Conservation (phyloP, 2,113 vertebrate genomes). For the Nibea albiflora region DNA sequence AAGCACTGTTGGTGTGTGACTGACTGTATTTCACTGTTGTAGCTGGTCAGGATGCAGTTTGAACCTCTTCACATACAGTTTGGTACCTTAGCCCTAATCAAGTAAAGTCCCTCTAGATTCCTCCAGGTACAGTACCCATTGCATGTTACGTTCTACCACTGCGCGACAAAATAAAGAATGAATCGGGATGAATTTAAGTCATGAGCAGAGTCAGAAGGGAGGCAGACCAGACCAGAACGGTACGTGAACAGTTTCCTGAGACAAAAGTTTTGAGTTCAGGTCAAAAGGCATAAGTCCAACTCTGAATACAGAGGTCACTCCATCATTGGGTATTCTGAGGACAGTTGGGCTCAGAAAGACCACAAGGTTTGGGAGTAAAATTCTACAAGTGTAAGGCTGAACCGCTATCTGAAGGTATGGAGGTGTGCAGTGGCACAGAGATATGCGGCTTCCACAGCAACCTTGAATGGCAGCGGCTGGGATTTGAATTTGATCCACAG, state of each 20-base stretch:
- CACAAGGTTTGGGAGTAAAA: background rate
- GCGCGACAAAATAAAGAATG: background rate
- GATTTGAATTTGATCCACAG: conserved; percentile 35
- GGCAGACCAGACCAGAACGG: background rate
- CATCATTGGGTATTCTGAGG: conserved; percentile 38
- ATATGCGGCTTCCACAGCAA: background rate
- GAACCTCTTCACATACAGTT: no score
- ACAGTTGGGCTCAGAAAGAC: background rate
- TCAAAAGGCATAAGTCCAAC: conserved; percentile 12
- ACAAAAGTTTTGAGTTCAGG: background rate
- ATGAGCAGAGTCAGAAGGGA: background rate
- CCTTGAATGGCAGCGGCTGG: conserved; percentile 22
- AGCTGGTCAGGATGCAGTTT: no score
- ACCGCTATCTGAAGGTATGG: background rate
- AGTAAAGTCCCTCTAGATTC: no score
- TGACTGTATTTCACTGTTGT: no score
- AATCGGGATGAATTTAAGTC: background rate
- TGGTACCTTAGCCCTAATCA: no score
- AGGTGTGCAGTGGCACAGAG: background rate
- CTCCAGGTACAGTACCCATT: background rate
- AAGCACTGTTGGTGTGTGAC: no score
- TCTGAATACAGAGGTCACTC: conserved; percentile 33
- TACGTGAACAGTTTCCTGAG: conserved; percentile 32
- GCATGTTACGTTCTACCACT: background rate
- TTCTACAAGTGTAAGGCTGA: conserved; percentile 3